These are phyloP conservation scores for Agrochola lychnidis DNA, from an alignment of 2,888 invertebrate species.

Conservation along the genomic window DNA sequence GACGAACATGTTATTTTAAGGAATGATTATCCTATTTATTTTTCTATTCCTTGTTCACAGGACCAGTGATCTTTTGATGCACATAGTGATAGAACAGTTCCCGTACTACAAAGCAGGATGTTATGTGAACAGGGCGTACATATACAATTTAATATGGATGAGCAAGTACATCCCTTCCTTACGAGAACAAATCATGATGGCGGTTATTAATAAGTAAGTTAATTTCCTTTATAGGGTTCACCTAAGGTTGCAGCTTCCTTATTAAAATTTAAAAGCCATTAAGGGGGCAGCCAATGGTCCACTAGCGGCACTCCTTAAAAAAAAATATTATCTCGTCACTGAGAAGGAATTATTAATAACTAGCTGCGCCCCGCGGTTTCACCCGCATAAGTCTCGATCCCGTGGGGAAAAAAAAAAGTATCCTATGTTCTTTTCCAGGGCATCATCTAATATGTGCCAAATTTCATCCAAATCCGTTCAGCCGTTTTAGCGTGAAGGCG, in stretches of 20 bases:
- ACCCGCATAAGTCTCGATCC: no score
- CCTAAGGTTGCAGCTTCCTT: not conserved
- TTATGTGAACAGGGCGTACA: slow-evolving; percentile 93
- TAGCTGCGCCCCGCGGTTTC: no score
- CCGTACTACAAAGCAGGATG: slow-evolving; percentile 94
- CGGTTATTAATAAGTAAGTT: slow-evolving; percentile 94
- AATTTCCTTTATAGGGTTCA: not conserved
- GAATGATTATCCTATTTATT: not conserved
- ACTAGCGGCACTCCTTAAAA: no score
- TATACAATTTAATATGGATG: slow-evolving; percentile 95
- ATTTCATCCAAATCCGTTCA: no score
- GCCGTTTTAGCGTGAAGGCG: no score
- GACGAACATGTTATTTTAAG: no score
- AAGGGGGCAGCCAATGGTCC: no score
- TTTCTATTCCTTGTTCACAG: slow-evolving; percentile 82
- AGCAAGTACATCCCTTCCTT: slow-evolving; percentile 94
- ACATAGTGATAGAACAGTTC: slow-evolving; percentile 92
- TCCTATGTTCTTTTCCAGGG: no score
- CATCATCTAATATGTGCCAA: no score
- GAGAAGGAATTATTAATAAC: no score
- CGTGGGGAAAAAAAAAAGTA: no score
- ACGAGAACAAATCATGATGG: slow-evolving; percentile 92
- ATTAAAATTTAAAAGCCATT: not conserved
- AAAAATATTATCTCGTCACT: no score
- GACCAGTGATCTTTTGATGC: slow-evolving; percentile 93